Evolutionary conservation across 2,113 vertebrate genomes (phyloP).

Genomic region (Strix uralensis): DNA sequence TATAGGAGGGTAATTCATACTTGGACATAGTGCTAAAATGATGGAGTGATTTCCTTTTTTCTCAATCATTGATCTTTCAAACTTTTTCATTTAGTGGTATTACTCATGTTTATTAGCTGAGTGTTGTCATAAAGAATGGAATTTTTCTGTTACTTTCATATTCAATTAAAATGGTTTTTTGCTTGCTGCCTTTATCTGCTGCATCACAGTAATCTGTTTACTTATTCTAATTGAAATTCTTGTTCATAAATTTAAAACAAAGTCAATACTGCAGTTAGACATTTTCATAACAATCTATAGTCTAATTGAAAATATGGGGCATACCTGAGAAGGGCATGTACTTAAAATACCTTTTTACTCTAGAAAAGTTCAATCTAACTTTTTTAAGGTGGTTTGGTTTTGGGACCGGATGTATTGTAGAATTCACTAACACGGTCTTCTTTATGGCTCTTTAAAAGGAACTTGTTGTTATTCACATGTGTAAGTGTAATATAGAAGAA

Average conservation of each 20-base stretch:
- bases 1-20: conserved; percentile 52
- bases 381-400: background rate
- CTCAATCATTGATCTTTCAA: conserved; percentile 58
- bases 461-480: background rate
- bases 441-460: background rate
- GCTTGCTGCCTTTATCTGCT: background rate
- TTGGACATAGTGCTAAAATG: conserved; percentile 44
- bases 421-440: background rate
- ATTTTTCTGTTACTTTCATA: conserved; percentile 52
- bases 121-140: conserved; percentile 52
- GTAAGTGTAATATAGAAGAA: background rate
- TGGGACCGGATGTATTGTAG: background rate
- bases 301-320: background rate
- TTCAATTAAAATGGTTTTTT: conserved; percentile 38
- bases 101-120: conserved; percentile 66
- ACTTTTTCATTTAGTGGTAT: conserved; percentile 58
- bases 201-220: conserved; percentile 16
- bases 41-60: conserved; percentile 59
- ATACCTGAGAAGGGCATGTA: background rate
- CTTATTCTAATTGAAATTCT: conserved; percentile 58
- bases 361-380: background rate
- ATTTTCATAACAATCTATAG: background rate
- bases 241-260: conserved; percentile 56
- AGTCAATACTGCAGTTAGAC: conserved; percentile 10
- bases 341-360: background rate